Evolutionary conservation across 1,140 invertebrate species (phyloP).

Genomic region (Drosophila burlai): DNA sequence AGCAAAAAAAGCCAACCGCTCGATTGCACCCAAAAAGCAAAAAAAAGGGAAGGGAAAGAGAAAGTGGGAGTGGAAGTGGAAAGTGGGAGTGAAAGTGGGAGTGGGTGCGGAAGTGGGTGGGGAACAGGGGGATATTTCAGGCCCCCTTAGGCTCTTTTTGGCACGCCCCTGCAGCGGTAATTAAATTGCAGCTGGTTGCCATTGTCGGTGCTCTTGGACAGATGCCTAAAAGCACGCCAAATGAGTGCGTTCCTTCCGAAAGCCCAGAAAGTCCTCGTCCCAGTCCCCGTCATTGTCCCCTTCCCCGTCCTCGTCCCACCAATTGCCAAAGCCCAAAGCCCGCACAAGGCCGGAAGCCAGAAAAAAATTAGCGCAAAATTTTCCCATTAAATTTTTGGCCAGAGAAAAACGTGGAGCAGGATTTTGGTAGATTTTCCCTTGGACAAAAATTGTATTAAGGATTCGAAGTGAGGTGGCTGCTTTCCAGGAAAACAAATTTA

Average conservation of each 20-base stretch:
- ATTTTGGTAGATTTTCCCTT: background rate
- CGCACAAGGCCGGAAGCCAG: background rate
- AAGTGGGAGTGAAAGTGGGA: background rate
- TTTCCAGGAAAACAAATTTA: background rate
- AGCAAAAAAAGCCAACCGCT: slow-evolving; percentile 34
- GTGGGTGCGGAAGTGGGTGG: background rate
- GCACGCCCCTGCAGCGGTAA: slow-evolving; percentile 63
- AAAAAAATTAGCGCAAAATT: slow-evolving; percentile 3
- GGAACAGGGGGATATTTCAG: no score
- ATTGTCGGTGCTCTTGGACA: slow-evolving; percentile 47
- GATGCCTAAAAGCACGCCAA: slow-evolving; percentile 65
- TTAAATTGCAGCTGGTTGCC: slow-evolving; percentile 75
- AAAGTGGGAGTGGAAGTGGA: background rate
- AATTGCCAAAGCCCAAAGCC: background rate
- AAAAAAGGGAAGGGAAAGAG: no score
- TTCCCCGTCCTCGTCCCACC: background rate
- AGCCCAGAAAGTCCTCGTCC: slow-evolving; percentile 3
- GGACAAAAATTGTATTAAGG: background rate
- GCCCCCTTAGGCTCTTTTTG: slow-evolving; percentile 22
- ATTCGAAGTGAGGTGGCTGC: background rate
- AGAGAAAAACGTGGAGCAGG: no score
- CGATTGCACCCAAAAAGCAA: slow-evolving; percentile 18
- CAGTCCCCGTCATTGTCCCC: no score
- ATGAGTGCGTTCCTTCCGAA: slow-evolving; percentile 11
- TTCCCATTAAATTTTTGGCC: background rate